Conservation (phyloP, 2,888 invertebrate genomes). For the Helleia helle region DNA sequence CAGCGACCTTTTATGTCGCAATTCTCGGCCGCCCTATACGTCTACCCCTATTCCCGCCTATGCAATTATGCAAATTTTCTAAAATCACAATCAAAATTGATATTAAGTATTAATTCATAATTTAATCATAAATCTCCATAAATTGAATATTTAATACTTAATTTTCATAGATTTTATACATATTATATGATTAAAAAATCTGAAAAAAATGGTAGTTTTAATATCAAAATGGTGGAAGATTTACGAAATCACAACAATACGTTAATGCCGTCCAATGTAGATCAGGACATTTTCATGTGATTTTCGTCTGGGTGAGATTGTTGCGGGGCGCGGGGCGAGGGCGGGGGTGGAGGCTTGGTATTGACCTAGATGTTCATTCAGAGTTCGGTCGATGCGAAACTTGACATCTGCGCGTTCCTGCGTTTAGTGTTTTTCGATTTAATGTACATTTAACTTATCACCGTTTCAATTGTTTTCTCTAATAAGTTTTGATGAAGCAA, state of each 20-base stretch:
- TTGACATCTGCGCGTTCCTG: conserved; percentile 72
- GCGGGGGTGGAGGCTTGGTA: conserved; percentile 61
- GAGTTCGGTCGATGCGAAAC: conserved; percentile 73
- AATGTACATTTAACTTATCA: conserved; percentile 42
- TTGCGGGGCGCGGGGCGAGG: conserved; percentile 37
- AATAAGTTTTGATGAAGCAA: conserved; percentile 19
- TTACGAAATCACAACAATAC: conserved; percentile 9
- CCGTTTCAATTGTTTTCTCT: conserved; percentile 34
- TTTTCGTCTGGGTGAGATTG: conserved; percentile 46
- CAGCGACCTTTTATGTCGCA: conserved; percentile 30
- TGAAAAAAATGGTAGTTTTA: neutral
- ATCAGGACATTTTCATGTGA: conserved; percentile 42
- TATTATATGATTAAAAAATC: too few species aligned
- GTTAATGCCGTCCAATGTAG: conserved; percentile 22
- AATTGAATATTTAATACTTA: too few species aligned
- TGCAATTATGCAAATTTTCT: conserved; percentile 13
- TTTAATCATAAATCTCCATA: neutral
- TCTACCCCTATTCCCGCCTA: conserved; percentile 14
- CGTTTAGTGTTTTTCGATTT: conserved; percentile 61
- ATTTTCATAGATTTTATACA: too few species aligned
- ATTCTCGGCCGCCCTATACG: conserved; percentile 23
- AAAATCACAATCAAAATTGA: too few species aligned
- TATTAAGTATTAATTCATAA: too few species aligned
- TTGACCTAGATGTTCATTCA: conserved; percentile 74
- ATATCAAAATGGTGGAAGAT: neutral